Evolutionary conservation across 2,797 vertebrate genomes (phyloP), one percentile per base, ranked within the genome.

Genomic region (Syngnathus acus): DNA sequence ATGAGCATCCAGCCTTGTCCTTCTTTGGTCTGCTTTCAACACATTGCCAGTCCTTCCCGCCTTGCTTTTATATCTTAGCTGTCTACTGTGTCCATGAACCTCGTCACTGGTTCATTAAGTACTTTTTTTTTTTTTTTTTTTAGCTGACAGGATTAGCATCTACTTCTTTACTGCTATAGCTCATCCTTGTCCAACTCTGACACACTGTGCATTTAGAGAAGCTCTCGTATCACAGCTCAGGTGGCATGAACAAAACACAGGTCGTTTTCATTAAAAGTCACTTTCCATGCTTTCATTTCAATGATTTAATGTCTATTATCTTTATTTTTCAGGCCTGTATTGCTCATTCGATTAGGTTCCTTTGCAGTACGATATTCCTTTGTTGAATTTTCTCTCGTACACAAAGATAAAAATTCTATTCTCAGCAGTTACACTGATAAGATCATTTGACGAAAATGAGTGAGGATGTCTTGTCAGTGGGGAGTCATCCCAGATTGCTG

Each of bases 11-110:
- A 43, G 19, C 37, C 50, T 62, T 54, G 40, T 67, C 14, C 43
- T 42, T 62, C 40, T 68, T 16, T 10, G 47, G 10, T 57, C 40
- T 21, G 32, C 62, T 77, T 72, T 77, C 47, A 72, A 70, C 1
- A 9, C 39, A n/a, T 66, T 68, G 45, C 23, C 47, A 65, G 39
- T 65, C 65, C 16, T 70, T 39, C 43, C 40, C 38, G 17, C 57
- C 37, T 53, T 69, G 40, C 40, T 65, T 7, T 55, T 50, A 67
- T 54, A 19, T 32, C 62, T 38, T 7, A 0, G 50, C 40, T 64
- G 38, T 65, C 43, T 67, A 38, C 43, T 65, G 21, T 42, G 54
- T 54, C 65, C 73, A 2, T 1, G 37, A 32, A 17, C 51, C 53
- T 45, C 45, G 3, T 66, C 39, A 21, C 40, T 10, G 7, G 62